Base-by-base conservation (phyloP, 2,888 invertebrate genomes). In the Pheosia tremula region DNA sequence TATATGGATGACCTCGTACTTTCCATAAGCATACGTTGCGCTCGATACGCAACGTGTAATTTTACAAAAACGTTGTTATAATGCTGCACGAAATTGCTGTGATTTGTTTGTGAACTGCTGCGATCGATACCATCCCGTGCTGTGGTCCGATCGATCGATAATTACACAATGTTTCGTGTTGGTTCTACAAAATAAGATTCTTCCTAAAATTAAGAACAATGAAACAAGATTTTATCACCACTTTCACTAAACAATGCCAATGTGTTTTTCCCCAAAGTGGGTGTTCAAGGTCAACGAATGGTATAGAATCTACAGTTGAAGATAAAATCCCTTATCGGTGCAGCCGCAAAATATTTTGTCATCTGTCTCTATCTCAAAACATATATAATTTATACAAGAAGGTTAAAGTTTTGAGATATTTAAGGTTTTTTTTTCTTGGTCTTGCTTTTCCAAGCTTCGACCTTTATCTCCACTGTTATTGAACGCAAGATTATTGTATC, bases 11-110 rank as follows among this genome's bases (percentile, higher is more conserved):
- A 76, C 74, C 78, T 74, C 77, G 78, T 84, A 84, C 79, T 84
- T 85, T 85, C 83, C 83, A 79, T 89, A 90, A 89, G 87, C 86
- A 87, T 73, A 89, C 79, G 86, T 84, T 86, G 78, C 75, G 81
- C 82, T 78, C 77, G 72, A 77, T 79, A 76, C 82, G 68, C 77
- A 84, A 81, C 84, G 72, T 88, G 77, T 89, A 90, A 91, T 91
- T 90, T 89, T 74, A 89, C 87, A 85, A 90, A 89, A 90, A 90
- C 88, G 85, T 84, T 85, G 84, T 86, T 86, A 86, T 89, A 88
- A 88, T 86, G 86, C 83, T 76, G 74, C 79, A 84, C 84, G 79
- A 88, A 87, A 92, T 91, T 88, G 88, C 89, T 86, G 85, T 89
- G 87, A 90, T 91, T 90, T 86, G 87, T 83, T 84, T 83, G 74